Percentiles rank a stretch among this genome's conserved stretches.
These are phyloP conservation scores for Panagrolaimus sp. DNA, from an alignment of 1,140 invertebrate species.

Conservation along the genomic window DNA sequence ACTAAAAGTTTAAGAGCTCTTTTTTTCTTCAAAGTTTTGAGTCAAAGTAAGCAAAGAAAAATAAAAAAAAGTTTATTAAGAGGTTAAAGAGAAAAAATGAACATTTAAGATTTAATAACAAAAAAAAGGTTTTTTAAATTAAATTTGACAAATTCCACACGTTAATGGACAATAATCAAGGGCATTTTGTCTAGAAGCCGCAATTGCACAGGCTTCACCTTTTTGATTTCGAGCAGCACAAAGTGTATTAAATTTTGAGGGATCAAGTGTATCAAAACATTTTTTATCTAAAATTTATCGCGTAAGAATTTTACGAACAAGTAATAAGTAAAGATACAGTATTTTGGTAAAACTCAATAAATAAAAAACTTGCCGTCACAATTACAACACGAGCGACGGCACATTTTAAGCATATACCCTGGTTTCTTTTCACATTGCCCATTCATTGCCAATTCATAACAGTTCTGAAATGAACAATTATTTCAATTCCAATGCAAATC, in stretches of 20 bases:
- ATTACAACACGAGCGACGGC: conserved; percentile 28
- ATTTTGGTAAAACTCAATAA: background rate
- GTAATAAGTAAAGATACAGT: no score
- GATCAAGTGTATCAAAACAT: conserved; percentile 30
- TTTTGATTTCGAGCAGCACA: background rate
- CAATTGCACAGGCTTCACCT: conserved; percentile 18
- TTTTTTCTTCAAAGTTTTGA: background rate
- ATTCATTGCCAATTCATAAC: conserved; percentile 19
- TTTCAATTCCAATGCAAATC: no score
- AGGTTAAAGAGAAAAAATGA: background rate
- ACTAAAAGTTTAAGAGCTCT: background rate
- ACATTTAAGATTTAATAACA: background rate
- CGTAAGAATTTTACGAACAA: no score
- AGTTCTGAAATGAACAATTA: conserved; percentile 21
- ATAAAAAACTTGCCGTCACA: conserved; percentile 23
- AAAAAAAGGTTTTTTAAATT: background rate
- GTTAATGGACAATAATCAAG: conserved; percentile 27
- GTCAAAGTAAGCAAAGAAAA: background rate
- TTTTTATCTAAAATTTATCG: conserved; percentile 21
- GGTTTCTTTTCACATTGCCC: conserved; percentile 31
- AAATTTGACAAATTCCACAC: conserved; percentile 14
- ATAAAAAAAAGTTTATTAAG: background rate
- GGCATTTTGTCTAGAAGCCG: conserved; percentile 20
- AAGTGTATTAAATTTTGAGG: conserved; percentile 23
- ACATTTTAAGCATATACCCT: conserved; percentile 26